Evolutionary conservation across 2,888 invertebrate species (phyloP).

Genomic region (Mylabris sibirica): DNA sequence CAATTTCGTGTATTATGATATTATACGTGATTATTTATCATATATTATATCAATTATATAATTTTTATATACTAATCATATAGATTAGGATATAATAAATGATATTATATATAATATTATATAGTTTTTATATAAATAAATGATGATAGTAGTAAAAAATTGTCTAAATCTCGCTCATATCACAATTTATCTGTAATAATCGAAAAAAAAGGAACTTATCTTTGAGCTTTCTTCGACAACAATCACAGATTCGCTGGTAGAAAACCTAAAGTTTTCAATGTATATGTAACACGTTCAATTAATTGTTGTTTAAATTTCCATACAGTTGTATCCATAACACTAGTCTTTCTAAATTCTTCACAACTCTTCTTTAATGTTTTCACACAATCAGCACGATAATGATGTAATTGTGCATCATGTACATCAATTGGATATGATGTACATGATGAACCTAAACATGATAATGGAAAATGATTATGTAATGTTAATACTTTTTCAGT

Average conservation of each 20-base stretch:
- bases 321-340: conserved; percentile 83
- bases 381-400: conserved; percentile 93
- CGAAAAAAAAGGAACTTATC: background rate
- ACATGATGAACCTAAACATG: conserved; percentile 78
- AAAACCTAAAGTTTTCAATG: conserved; percentile 75
- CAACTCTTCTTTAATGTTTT: conserved; percentile 85
- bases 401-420: conserved; percentile 86
- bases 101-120: too few species aligned
- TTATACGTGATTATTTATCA: too few species aligned
- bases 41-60: too few species aligned
- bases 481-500: conserved; percentile 87
- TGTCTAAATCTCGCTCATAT: background rate
- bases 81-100: too few species aligned
- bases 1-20: too few species aligned
- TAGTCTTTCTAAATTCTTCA: conserved; percentile 81
- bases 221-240: background rate
- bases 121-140: too few species aligned
- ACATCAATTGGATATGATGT: conserved; percentile 86
- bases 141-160: background rate
- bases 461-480: conserved; percentile 92
- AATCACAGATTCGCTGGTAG: background rate
- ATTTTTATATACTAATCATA: too few species aligned
- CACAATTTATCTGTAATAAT: background rate
- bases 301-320: conserved; percentile 87
- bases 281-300: conserved; percentile 72